A percentile compares a stretch with the other conserved stretches of the same genome.
Conservation (phyloP, 2,113 vertebrate genomes). For the Pteruthius melanotis region DNA sequence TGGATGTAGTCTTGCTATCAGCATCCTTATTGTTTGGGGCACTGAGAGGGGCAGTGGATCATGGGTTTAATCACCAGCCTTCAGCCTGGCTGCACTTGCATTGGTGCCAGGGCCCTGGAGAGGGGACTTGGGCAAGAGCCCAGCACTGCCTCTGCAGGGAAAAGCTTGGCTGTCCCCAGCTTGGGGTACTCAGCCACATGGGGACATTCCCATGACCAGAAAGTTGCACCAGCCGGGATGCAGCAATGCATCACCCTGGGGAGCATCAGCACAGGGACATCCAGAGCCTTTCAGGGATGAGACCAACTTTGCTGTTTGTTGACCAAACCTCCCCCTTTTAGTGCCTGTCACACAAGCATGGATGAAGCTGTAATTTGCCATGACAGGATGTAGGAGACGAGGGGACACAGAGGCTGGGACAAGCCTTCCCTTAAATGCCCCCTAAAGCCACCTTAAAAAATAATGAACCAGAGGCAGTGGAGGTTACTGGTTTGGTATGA, state of each 20-base stretch:
- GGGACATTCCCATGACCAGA: background rate
- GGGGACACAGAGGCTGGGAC: background rate
- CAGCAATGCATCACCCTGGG: background rate
- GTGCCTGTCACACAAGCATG: background rate
- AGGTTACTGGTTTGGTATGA: conserved; percentile 41
- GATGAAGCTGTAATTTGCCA: background rate
- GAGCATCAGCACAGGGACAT: background rate
- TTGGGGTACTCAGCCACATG: background rate
- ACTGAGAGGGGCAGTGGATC: background rate
- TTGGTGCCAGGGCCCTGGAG: background rate
- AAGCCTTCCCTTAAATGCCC: background rate
- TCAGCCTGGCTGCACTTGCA: background rate
- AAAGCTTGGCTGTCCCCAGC: background rate
- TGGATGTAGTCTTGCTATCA: background rate
- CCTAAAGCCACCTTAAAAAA: background rate
- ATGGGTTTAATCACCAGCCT: background rate
- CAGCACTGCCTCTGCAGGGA: background rate
- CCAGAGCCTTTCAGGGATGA: background rate
- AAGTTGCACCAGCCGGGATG: rapidly evolving
- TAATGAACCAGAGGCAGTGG: background rate
- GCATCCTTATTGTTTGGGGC: background rate
- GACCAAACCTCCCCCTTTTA: background rate
- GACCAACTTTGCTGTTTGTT: background rate
- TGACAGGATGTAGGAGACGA: background rate
- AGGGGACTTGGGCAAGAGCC: background rate